Base-by-base conservation (phyloP, 2,888 invertebrate genomes). In the Volucella bombylans region DNA sequence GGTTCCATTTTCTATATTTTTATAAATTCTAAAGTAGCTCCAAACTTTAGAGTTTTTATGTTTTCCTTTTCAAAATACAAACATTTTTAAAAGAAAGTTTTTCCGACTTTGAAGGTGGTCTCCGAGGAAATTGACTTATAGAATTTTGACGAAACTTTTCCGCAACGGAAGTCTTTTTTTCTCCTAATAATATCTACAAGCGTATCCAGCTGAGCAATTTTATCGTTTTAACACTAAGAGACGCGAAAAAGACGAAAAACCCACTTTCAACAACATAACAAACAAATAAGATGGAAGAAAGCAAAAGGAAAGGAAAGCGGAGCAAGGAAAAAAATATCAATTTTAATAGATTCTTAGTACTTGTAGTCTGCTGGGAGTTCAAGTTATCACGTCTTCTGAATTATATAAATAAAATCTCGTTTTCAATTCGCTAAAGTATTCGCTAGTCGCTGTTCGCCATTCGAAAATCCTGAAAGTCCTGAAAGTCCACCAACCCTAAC, bases 341-440 rank as follows among this genome's bases (percentile, higher is more conserved):
- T 61, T 67, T 80, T 83, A 80, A 83, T 83, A 83, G 80, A 83
- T 83, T 80, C 80, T 62, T 57, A 64, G 64, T 62, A 64, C 43
- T 81, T 81, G 64, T 62, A 59, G 23, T 81, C 85, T 15, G 50
- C 8, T 31, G 72, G 49, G 85, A 72, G 57, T 77, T 68, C 72
- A 81, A 81, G 85, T 81, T 81, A 81, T 74, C 81, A 59, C 76
- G 72, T 77, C 67, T 57, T 43, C 15, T 50, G 82, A 79, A 77
- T 77, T 85, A 81, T 80, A 74, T 52, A 64, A 85, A 77, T 72
- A 81, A 85, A 72, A 74, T 76, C 77, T 81, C 72, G 77, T 76
- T 85, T 74, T 80, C 71, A 80, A 80, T 76, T 80, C 80, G 65
- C 52, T 59, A 49, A 83, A 71, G 74, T 23, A 80, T 80, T 54